Percentiles rank a stretch among this genome's conserved stretches.
phyloP scores from a whole-genome alignment of 2,888 invertebrate species.

The Dioctria linearis region DNA sequence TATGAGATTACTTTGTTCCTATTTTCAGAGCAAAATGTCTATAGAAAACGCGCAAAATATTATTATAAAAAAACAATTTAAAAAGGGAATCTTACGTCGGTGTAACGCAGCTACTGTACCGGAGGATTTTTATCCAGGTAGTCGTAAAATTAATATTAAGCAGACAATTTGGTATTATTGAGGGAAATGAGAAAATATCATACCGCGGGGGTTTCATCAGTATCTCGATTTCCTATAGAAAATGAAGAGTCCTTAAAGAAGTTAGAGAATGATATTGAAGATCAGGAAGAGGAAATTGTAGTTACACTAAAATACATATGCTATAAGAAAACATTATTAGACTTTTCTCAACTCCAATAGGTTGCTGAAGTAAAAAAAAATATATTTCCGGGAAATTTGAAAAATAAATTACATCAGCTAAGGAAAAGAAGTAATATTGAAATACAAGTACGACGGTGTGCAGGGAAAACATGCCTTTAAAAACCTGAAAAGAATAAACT shows the following conservation, averaged over 20 bases:
- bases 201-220: neutral
- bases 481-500: neutral
- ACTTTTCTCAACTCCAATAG: neutral
- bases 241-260: neutral
- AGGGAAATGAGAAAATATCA: neutral
- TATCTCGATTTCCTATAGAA: slow-evolving; percentile 4
- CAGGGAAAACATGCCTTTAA: slow-evolving; percentile 11
- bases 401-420: no score
- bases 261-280: slow-evolving; percentile 23
- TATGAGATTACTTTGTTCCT: no score
- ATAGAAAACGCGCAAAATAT: no score
- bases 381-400: neutral
- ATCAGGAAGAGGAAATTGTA: neutral
- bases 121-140: no score
- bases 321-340: no score
- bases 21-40: no score
- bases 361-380: slow-evolving; percentile 3
- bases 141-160: no score
- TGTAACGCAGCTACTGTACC: no score
- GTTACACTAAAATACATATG: neutral
- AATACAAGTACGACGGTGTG: slow-evolving; percentile 9
- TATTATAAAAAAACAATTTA: no score
- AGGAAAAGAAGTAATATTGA: no score
- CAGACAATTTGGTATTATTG: no score
- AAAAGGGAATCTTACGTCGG: no score